phyloP scores from a whole-genome alignment of 1,140 invertebrate species.

The Anthonomus grandis region DNA sequence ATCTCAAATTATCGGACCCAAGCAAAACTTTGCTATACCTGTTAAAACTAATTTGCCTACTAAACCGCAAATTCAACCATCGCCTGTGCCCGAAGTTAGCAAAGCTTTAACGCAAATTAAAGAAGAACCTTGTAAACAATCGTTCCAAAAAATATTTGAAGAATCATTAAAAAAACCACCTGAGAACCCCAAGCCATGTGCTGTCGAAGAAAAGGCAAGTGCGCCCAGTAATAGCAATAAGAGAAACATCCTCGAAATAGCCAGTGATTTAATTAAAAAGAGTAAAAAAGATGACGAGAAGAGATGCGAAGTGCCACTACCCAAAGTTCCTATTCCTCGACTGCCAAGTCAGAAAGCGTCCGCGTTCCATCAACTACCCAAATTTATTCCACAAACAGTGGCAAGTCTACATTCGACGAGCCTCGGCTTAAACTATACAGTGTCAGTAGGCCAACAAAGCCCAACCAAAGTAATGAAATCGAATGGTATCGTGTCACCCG shows the following conservation, averaged over 20 bases:
- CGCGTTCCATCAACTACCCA: conserved; percentile 1
- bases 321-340: conserved; percentile 34
- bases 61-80: conserved; percentile 22
- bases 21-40: conserved; percentile 28
- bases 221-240: conserved; percentile 9
- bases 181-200: conserved; percentile 8
- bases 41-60: conserved; percentile 26
- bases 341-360: conserved; percentile 22
- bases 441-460: conserved; percentile 38
- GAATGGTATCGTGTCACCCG: conserved; percentile 23
- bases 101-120: conserved; percentile 25
- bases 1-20: conserved; percentile 29
- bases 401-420: conserved; percentile 42
- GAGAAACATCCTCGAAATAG: conserved; percentile 43
- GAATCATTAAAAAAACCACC: conserved; percentile 42
- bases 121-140: conserved; percentile 33
- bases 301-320: neutral
- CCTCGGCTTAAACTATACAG: conserved; percentile 45
- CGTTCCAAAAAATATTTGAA: conserved; percentile 48
- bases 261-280: conserved; percentile 41
- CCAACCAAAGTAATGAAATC: conserved; percentile 18
- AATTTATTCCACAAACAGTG: conserved; percentile 31
- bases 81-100: conserved; percentile 24
- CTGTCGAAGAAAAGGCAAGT: neutral
- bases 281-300: conserved; percentile 33